A percentile compares a stretch with the other conserved stretches of the same genome.
Conservation (phyloP, 30 jellyfish, hydroid and myxozoan species). For the Nemopilema nomurai region DNA sequence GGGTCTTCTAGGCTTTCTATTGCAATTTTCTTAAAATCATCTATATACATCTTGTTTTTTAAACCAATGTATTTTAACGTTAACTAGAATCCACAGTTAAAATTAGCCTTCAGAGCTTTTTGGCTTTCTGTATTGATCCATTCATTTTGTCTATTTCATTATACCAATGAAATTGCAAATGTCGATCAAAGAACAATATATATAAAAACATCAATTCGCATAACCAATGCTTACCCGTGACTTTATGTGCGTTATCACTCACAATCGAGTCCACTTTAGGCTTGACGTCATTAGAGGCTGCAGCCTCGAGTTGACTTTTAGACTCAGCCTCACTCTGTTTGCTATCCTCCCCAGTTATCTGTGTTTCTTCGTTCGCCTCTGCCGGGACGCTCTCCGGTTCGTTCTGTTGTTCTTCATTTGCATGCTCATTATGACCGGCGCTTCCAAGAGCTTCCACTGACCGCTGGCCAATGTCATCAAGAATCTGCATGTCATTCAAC, state of each 20-base stretch:
- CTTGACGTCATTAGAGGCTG: neutral
- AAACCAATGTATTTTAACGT: too few relatives aligned
- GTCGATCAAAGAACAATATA: neutral
- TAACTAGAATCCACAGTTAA: too few relatives aligned
- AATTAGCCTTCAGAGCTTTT: too few relatives aligned
- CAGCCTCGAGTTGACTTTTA: neutral
- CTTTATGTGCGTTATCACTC: neutral
- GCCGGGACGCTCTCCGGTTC: neutral
- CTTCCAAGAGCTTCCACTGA: constrained; percentile 71
- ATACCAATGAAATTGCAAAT: too few relatives aligned
- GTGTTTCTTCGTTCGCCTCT: neutral
- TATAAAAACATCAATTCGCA: neutral
- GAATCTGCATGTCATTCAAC: neutral
- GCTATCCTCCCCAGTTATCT: neutral
- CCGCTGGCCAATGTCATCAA: constrained; percentile 82
- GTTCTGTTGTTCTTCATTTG: neutral
- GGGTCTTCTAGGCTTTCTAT: too few relatives aligned
- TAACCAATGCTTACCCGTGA: neutral
- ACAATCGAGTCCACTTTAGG: neutral
- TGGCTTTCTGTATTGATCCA: too few relatives aligned
- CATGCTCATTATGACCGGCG: neutral
- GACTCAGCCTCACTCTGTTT: neutral
- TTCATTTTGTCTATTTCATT: neutral
- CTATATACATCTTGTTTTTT: too few relatives aligned
- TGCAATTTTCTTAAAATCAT: too few relatives aligned